Base-by-base conservation (phyloP, 2,113 vertebrate genomes). In the Hiodon alosoides region DNA sequence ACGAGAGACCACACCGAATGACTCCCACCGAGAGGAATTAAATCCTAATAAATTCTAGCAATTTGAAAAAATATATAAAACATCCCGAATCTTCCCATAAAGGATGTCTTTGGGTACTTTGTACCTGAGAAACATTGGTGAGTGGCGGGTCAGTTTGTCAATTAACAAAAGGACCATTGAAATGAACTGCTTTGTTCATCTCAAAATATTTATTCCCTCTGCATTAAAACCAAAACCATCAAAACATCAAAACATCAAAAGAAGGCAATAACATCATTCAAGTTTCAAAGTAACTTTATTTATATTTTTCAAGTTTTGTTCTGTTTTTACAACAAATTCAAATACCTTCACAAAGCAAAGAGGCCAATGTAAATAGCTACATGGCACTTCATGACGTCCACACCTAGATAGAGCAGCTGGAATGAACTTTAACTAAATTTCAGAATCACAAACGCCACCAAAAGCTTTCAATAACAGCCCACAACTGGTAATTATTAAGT, bases 161-260 rank as follows among this genome's bases (percentile, higher is more conserved):
- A 31, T 31, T 31, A 31, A 31, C 31, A 31, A 31, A 31, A 31
- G 31, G 31, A 31, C 31, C 31, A 31, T 31, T 31, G 31, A 31
- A 0, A 31, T 31, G 31, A 31, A 31, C 31, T 31, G 31, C 31
- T 31, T 31, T 31, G 31, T 31, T 31, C 31, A 31, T 31, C 31
- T 31, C 31, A 31, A 31, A 31, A 31, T 31, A 31, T 31, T 31
- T 31, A 31, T 31, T 31, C 31, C 31, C 31, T 31, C 31, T 31
- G 31, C 31, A 31, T 31, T 31, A 31, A 31, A 31, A 64, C 16
- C 61, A 46, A 64, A 61, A 80, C 14, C 51, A 31, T 66, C 65
- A 71, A 61, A 80, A 16, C 51, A 31, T 66, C 65, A 71, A 8
- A 59, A 3, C 4, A 16, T 61, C 4, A 61, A 61, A 61, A n/a